Conservation (phyloP, 2,888 invertebrate species). For the Tanytarsus gracilentus region DNA sequence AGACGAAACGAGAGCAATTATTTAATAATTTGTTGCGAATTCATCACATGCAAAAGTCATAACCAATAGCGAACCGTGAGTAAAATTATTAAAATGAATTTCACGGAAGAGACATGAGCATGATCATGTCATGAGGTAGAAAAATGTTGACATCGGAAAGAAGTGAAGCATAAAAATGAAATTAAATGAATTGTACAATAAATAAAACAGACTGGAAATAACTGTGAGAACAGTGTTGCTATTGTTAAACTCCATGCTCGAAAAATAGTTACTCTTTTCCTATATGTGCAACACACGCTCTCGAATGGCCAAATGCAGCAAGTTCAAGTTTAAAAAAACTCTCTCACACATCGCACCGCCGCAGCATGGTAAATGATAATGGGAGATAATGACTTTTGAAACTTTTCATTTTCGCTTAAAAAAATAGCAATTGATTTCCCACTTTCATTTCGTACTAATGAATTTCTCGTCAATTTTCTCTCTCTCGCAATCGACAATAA, state of each 20-base stretch:
- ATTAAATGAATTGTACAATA: conserved; percentile 8
- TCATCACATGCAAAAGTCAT: not conserved
- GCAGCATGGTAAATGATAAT: too few relatives aligned
- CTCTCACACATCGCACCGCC: not conserved
- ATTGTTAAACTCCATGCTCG: conserved; percentile 3
- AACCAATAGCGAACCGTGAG: conserved; percentile 15
- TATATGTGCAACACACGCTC: too few relatives aligned
- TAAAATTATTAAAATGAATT: conserved; percentile 24
- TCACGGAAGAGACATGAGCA: not conserved
- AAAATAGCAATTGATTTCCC: too few relatives aligned
- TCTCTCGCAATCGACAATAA: too few relatives aligned
- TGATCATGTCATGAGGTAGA: not conserved
- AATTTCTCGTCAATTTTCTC: too few relatives aligned
- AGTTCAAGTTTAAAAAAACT: conserved; percentile 4
- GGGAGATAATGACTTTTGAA: too few relatives aligned
- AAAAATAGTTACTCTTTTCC: too few relatives aligned
- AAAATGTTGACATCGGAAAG: not conserved
- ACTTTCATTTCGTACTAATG: too few relatives aligned
- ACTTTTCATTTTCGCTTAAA: too few relatives aligned
- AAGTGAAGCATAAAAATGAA: conserved; percentile 16
- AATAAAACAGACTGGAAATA: not conserved
- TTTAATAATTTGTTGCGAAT: not conserved
- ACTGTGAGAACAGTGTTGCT: conserved; percentile 15
- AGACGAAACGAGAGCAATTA: not conserved
- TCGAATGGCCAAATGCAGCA: not conserved